Conservation (phyloP, 2,888 invertebrate species). For the Drosophila aldrichi region DNA sequence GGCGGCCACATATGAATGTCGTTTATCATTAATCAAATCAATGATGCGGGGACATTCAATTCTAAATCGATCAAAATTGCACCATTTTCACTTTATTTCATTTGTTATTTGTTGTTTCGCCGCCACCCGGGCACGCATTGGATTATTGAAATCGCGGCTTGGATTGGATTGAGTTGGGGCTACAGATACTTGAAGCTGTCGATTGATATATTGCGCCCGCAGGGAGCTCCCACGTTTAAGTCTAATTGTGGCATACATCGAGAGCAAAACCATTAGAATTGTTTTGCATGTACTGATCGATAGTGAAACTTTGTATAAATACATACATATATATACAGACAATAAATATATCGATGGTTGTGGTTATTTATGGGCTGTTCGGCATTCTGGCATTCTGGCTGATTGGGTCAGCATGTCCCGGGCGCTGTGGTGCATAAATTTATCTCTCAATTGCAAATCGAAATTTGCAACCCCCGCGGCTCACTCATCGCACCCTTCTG, state of each 20-base stretch:
- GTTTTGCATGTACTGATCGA: slow-evolving; percentile 43
- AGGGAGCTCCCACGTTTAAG: slow-evolving; percentile 73
- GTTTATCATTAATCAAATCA: slow-evolving; percentile 84
- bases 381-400: slow-evolving; percentile 51
- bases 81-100: slow-evolving; percentile 76
- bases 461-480: slow-evolving; percentile 55
- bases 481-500: slow-evolving; percentile 27
- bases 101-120: slow-evolving; percentile 62
- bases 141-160: slow-evolving; percentile 29
- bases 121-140: slow-evolving; percentile 63
- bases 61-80: slow-evolving; percentile 84
- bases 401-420: slow-evolving; percentile 65
- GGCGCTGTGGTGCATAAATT: slow-evolving; percentile 67
- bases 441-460: slow-evolving; percentile 63
- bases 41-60: slow-evolving; percentile 83
- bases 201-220: slow-evolving; percentile 68
- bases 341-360: slow-evolving; percentile 29
- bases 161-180: slow-evolving; percentile 42
- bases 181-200: slow-evolving; percentile 48
- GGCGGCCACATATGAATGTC: slow-evolving; percentile 67
- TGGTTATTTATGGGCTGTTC: slow-evolving; percentile 27
- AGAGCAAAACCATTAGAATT: slow-evolving; percentile 43
- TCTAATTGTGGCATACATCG: slow-evolving; percentile 38
- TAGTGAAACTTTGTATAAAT: slow-evolving; percentile 3
- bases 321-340: background rate